Evolutionary conservation across 2,888 invertebrate species (phyloP).

Genomic region (Pyrocoelia pectoralis): DNA sequence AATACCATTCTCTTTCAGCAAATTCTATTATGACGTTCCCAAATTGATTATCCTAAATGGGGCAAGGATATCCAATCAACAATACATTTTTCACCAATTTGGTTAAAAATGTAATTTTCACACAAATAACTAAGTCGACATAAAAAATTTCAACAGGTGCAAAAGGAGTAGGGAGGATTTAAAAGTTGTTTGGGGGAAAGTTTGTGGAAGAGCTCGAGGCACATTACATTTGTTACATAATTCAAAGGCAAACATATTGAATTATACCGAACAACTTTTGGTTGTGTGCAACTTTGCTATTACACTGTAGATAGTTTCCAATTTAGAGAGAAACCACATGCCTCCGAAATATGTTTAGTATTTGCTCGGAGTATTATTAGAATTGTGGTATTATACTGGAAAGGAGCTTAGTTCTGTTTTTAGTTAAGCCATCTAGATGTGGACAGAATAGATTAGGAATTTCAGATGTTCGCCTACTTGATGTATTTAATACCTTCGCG

Average conservation of each 20-base stretch:
- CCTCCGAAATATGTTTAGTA: slow-evolving; percentile 47
- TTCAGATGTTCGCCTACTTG: slow-evolving; percentile 22
- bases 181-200: slow-evolving; percentile 8
- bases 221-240: slow-evolving; percentile 30
- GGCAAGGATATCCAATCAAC: slow-evolving; percentile 28
- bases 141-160: not conserved
- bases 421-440: slow-evolving; percentile 36
- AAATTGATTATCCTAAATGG: slow-evolving; percentile 24
- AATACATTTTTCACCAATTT: slow-evolving; percentile 22
- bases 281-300: slow-evolving; percentile 38
- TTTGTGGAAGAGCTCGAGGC: slow-evolving; percentile 16
- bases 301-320: slow-evolving; percentile 44
- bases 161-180: not conserved
- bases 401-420: slow-evolving; percentile 34
- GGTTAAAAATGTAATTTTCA: too few relatives aligned
- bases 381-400: slow-evolving; percentile 45
- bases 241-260: slow-evolving; percentile 27
- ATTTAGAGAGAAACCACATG: slow-evolving; percentile 46
- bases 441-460: slow-evolving; percentile 36
- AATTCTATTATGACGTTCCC: slow-evolving; percentile 26
- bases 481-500: slow-evolving; percentile 27
- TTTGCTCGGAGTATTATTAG: slow-evolving; percentile 44
- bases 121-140: too few relatives aligned
- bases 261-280: slow-evolving; percentile 27
- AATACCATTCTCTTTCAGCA: slow-evolving; percentile 30